A percentile compares a stretch with the other conserved stretches of the same genome.
Conservation (phyloP, 2,797 vertebrate genomes). For the Eulemur mongoz region DNA sequence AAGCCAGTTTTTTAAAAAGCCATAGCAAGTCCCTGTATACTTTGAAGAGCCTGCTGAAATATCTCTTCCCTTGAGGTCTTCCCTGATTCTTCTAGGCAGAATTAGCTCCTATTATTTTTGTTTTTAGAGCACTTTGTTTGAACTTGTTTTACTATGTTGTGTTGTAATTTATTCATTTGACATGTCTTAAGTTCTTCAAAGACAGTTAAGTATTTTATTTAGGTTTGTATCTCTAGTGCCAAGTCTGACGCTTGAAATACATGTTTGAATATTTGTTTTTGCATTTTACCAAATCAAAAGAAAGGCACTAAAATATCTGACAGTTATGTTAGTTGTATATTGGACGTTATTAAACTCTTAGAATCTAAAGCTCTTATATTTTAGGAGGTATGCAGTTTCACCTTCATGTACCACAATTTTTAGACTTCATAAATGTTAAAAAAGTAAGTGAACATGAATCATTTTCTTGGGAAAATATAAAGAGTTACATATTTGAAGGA, state of each 20-base stretch:
- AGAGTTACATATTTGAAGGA: background rate
- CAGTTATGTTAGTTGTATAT: background rate
- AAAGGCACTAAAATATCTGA: background rate
- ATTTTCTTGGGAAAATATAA: background rate
- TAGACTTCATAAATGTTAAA: background rate
- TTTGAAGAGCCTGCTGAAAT: background rate
- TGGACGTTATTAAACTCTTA: background rate
- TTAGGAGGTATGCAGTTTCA: background rate
- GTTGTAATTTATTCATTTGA: background rate
- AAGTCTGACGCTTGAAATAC: background rate
- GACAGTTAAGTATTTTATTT: background rate
- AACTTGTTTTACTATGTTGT: background rate
- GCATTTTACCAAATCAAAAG: constrained; percentile 7
- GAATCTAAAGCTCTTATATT: background rate
- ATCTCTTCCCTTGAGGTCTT: background rate
- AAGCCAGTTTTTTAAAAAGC: background rate
- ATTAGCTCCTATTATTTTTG: background rate
- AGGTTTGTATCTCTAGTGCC: background rate
- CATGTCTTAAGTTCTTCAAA: background rate
- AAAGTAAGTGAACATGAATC: too few relatives aligned
- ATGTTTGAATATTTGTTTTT: constrained; percentile 17
- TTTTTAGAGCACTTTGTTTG: background rate
- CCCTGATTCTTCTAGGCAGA: background rate
- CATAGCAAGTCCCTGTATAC: background rate
- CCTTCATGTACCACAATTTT: background rate